Conservation (phyloP, 1,140 invertebrate genomes). For the Drosophila grimshawi region DNA sequence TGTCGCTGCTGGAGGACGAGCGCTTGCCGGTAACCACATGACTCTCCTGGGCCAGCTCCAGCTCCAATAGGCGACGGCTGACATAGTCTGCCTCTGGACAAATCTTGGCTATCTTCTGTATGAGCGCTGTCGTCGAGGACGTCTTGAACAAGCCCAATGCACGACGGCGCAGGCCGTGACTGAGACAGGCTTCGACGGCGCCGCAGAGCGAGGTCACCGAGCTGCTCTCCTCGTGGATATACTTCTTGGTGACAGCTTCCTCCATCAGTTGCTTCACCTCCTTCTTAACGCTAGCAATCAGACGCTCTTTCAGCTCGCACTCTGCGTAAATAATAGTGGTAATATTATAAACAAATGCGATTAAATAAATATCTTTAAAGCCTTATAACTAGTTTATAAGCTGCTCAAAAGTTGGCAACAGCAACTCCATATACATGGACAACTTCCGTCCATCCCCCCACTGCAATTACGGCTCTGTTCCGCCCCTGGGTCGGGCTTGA, state of each 20-base stretch:
- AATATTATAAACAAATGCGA: too few relatives aligned
- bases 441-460: background rate
- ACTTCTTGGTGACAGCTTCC: conserved; percentile 96
- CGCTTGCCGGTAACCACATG: conserved; percentile 88
- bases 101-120: conserved; percentile 95
- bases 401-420: conserved; percentile 79
- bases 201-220: conserved; percentile 93
- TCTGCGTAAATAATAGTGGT: conserved; percentile 58
- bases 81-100: conserved; percentile 90
- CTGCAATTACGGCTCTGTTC: conserved; percentile 19
- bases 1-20: conserved; percentile 92
- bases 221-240: conserved; percentile 96
- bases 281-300: conserved; percentile 93
- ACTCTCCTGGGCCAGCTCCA: conserved; percentile 89
- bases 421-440: conserved; percentile 79
- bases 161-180: conserved; percentile 92
- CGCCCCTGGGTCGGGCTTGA: conserved; percentile 57
- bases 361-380: too few relatives aligned
- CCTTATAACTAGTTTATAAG: too few relatives aligned
- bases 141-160: conserved; percentile 93
- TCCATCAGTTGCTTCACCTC: conserved; percentile 97
- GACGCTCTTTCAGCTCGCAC: conserved; percentile 88
- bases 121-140: conserved; percentile 93
- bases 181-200: conserved; percentile 95
- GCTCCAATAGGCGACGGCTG: conserved; percentile 89